Percentiles rank a stretch among this genome's conserved stretches.
Conservation (phyloP, 2,113 vertebrate species). For the Ageneiosus marmoratus region DNA sequence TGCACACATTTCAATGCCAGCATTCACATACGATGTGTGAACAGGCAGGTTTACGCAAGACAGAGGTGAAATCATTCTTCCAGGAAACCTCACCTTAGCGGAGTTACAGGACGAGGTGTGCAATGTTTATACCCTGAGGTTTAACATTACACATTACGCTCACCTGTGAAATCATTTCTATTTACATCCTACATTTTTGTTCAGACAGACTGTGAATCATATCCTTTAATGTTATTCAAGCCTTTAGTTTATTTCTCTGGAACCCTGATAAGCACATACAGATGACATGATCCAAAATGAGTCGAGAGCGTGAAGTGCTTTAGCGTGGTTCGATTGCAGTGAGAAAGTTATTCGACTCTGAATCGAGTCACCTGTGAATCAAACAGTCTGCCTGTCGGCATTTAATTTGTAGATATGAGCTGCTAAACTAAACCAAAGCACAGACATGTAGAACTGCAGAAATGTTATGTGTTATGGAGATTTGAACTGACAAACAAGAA, state of each 20-base stretch:
- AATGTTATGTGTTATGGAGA: too few species aligned
- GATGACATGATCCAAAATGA: background rate
- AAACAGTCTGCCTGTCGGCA: background rate
- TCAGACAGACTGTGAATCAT: background rate
- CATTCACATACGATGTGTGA: background rate
- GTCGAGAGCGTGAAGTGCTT: too few species aligned
- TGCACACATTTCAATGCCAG: background rate
- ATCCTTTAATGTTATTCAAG: background rate
- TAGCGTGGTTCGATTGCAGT: background rate
- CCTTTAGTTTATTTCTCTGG: background rate
- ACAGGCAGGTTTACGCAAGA: background rate
- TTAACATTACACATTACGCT: background rate
- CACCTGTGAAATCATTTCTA: background rate
- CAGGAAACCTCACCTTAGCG: slow-evolving; percentile 1
- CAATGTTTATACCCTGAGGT: background rate
- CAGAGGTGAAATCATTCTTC: background rate
- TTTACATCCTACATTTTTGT: background rate
- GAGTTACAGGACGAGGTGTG: slow-evolving; percentile 1
- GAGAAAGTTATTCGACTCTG: too few species aligned
- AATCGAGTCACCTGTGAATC: background rate
- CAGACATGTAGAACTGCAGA: background rate
- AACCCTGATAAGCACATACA: background rate
- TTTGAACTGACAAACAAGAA: too few species aligned
- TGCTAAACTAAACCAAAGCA: background rate
- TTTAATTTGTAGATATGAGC: background rate